Base-by-base conservation (phyloP, 2,797 vertebrate genomes). In the Sparidentex hasta region DNA sequence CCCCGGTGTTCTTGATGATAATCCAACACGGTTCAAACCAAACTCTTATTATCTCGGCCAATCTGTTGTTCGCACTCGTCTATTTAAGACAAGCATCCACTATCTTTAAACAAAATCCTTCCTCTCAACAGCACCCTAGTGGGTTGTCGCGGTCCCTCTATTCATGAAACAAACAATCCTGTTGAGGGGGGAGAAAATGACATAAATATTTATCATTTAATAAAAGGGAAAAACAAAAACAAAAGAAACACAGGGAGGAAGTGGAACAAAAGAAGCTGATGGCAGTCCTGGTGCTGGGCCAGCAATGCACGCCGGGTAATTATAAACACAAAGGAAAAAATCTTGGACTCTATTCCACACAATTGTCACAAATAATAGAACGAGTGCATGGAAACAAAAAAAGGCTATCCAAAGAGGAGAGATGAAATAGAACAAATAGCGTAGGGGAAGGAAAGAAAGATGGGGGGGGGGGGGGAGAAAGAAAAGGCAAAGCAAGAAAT, bases 181-280 rank as follows among this genome's bases (percentile, higher is more conserved):
- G 82, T 92, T 79, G 72, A 27, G 55, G 74, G 67, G 73, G 65
- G 80, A 70, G 85, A 82, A 86, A 88, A 91, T 90, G 90, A 94
- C 92, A 94, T 93, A 94, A 94, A 95, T 95, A 94, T 94, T 95
- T 93, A 95, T 93, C 92, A 94, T 94, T 94, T 93, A 94, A 94
- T 94, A 94, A 94, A 93, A 94, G 88, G 88, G 87, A 91, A 93
- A 94, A 92, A 92, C 89, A 95, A 94, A 95, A 95, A 93, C 94
- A 94, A 94, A 94, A 95, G 91, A 92, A 94, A 94, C 84, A 90
- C 92, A 90, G 92, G 84, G 94, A 93, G 93, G 94, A 94, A 94
- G 94, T 93, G 91, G 90, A 94, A 95, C 93, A 93, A 95, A 95
- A 94, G 94, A 93, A 93, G 93, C 92, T 95, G 94, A 95, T 95